Base-by-base conservation (phyloP, 2,888 invertebrate genomes). In the Caenorhabditis macrosperma region DNA sequence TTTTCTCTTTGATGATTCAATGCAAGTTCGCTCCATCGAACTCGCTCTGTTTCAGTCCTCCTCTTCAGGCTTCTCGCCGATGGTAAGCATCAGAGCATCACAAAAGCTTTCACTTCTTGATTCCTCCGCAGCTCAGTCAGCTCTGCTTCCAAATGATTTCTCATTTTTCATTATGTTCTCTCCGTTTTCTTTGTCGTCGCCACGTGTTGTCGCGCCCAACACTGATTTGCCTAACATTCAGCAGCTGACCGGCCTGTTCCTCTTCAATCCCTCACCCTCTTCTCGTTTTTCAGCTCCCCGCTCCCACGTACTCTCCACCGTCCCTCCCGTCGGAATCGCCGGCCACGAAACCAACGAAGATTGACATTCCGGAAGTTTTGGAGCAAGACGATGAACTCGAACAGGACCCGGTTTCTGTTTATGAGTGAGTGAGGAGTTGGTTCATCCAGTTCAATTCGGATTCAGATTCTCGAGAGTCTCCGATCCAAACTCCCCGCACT, bases 241-340 rank as follows among this genome's bases (percentile, higher is more conserved):
- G 55, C 55, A 55, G 20, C 46, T 22, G n/a, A 24, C n/a, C n/a
- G 20, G n/a, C 26, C 3, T n/a, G n/a, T n/a, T n/a, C n/a, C n/a
- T n/a, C n/a, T n/a, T n/a, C n/a, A n/a, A n/a, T n/a, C n/a, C n/a
- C n/a, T n/a, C n/a, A n/a, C n/a, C n/a, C n/a, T n/a, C n/a, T n/a
- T n/a, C n/a, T n/a, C n/a, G n/a, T 64, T 44, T 72, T 83, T 46
- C 75, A 86, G 85, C 63, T 85, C 6, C 67, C 79, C 6, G 82
- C 83, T 7, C 86, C 86, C 22, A 71, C 84, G 17, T 86, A 86
- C 54, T 81, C 85, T n/a, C 86, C 86, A 9, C 85, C 86, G 7
- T 76, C 76, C 1, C 63, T 80, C 9, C 80, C 80, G n/a, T 80
- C 80, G 3, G 84, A 81, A 46, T 84, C 86, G 1, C 86, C 86